phyloP scores from a whole-genome alignment of 2,113 vertebrate species.

The Osmerus eperlanus region DNA sequence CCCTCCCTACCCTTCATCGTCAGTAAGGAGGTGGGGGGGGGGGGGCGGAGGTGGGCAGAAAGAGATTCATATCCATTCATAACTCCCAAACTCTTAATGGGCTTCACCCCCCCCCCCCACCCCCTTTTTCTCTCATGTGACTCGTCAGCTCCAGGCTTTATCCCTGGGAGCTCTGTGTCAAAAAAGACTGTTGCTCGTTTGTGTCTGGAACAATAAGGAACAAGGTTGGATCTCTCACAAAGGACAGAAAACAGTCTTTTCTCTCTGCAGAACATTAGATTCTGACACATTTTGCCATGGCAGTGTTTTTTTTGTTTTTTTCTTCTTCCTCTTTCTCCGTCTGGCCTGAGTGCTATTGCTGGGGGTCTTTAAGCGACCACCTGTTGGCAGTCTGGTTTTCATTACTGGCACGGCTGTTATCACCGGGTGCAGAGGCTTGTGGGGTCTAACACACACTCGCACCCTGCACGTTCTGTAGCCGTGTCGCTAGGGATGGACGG shows the following conservation, averaged over 20 bases:
- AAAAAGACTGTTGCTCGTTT: slow-evolving; percentile 99
- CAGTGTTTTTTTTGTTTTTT: slow-evolving; percentile 48
- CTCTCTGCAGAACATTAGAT: slow-evolving; percentile 99
- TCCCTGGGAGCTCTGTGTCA: slow-evolving; percentile 98
- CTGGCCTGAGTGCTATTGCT: slow-evolving; percentile 88
- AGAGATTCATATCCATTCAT: slow-evolving; percentile 82
- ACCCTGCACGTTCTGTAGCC: slow-evolving; percentile 71
- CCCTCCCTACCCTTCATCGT: too few relatives aligned
- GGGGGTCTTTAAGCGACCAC: slow-evolving; percentile 96
- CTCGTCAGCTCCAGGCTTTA: slow-evolving; percentile 97
- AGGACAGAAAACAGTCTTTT: slow-evolving; percentile 98
- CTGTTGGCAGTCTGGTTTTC: slow-evolving; percentile 95
- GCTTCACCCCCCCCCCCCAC: slow-evolving; percentile 74
- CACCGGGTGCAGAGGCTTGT: slow-evolving; percentile 67
- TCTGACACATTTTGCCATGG: slow-evolving; percentile 92
- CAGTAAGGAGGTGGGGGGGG: neutral
- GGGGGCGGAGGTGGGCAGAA: slow-evolving; percentile 44
- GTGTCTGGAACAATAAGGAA: slow-evolving; percentile 92
- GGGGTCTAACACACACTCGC: slow-evolving; percentile 69
- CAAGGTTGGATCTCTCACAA: slow-evolving; percentile 97
- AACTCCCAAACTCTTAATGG: slow-evolving; percentile 89
- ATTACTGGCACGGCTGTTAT: slow-evolving; percentile 89
- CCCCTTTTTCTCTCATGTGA: slow-evolving; percentile 70
- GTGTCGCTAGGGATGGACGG: slow-evolving; percentile 38
- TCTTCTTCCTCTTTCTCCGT: slow-evolving; percentile 28